Evolutionary conservation across 2,888 invertebrate species (phyloP).

Genomic region (Tenthredo livida): DNA sequence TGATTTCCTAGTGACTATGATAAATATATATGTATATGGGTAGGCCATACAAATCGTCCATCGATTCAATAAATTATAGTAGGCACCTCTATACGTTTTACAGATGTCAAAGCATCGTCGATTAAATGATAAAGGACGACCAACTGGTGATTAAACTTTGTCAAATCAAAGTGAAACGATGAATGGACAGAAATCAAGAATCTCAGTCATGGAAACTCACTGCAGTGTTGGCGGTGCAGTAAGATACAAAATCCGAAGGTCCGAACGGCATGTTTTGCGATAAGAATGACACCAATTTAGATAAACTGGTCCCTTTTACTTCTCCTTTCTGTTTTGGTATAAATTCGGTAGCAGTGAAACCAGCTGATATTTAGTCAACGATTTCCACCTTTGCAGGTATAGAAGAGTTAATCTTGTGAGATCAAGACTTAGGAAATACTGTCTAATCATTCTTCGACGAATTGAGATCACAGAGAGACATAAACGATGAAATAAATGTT

Average conservation of each 20-base stretch:
- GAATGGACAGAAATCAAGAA: not conserved
- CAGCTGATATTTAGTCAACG: constrained; percentile 24
- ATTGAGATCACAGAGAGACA: not conserved
- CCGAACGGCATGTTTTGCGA: constrained; percentile 42
- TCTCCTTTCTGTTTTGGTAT: constrained; percentile 7
- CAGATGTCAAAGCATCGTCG: constrained; percentile 18
- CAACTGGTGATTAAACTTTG: not conserved
- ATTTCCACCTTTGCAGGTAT: constrained; percentile 13
- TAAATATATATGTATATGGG: not conserved
- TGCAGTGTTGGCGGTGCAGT: not conserved
- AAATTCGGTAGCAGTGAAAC: not conserved
- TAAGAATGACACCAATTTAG: constrained; percentile 43
- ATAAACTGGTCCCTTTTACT: constrained; percentile 44
- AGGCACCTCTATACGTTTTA: not conserved
- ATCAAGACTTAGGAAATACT: not conserved
- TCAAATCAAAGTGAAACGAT: not conserved
- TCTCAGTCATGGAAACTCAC: constrained; percentile 20
- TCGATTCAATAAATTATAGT: not conserved
- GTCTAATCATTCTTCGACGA: not conserved
- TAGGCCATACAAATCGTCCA: not conserved
- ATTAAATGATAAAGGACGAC: not conserved
- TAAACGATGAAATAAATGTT: not conserved
- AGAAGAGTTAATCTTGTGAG: not conserved
- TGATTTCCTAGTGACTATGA: not conserved
- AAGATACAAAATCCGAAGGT: constrained; percentile 8